phyloP scores from a whole-genome alignment of 2,888 invertebrate genomes.

The Noctua janthina region DNA sequence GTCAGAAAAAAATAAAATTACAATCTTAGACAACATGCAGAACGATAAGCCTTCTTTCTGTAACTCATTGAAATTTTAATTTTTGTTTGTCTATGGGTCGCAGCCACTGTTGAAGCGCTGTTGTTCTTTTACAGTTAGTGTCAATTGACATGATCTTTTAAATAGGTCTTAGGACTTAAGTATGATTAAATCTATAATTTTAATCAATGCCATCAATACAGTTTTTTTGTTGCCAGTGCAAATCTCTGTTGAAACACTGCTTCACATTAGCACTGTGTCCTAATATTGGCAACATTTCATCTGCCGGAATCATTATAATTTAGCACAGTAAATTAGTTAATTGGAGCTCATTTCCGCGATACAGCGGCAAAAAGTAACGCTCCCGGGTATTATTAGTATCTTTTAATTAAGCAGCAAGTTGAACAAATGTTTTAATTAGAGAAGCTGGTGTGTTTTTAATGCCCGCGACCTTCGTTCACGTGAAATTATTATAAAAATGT shows the following conservation, averaged over 20 bases:
- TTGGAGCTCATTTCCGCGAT: constrained; percentile 6
- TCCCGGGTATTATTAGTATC: not conserved
- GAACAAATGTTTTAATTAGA: constrained; percentile 37
- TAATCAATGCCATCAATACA: not conserved
- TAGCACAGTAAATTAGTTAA: constrained; percentile 17
- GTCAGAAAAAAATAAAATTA: no score
- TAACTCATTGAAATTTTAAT: no score
- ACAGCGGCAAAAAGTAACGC: not conserved
- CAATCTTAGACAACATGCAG: no score
- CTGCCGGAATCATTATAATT: constrained; percentile 16
- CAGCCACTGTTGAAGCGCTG: not conserved
- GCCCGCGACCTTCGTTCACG: no score
- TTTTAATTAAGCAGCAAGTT: constrained; percentile 29
- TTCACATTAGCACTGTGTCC: not conserved
- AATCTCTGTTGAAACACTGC: not conserved
- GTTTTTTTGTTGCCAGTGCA: not conserved
- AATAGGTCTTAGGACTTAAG: no score
- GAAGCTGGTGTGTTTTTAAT: constrained; percentile 11
- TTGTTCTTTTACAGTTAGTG: no score
- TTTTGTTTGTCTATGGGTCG: not conserved
- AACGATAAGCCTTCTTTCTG: no score
- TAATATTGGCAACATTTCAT: constrained; percentile 14
- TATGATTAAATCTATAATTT: not conserved
- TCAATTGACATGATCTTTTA: no score
- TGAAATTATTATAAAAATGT: no score